phyloP scores from a whole-genome alignment of 2,113 vertebrate genomes.

The Podarcis cretensis region DNA sequence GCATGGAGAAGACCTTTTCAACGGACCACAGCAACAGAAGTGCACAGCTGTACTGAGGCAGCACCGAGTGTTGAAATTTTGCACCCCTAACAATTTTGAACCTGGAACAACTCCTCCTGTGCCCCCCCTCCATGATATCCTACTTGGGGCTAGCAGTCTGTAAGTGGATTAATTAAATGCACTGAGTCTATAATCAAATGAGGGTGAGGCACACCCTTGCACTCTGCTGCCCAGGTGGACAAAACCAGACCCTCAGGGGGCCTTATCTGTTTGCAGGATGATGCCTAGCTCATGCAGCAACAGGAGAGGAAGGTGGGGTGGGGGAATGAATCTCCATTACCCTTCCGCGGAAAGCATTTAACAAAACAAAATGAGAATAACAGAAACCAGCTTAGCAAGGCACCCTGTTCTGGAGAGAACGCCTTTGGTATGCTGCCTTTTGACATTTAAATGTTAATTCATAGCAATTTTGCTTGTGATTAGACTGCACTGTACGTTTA shows the following conservation, averaged over 20 bases:
- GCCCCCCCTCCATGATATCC: no score
- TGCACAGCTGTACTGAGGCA: no score
- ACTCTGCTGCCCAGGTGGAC: not conserved
- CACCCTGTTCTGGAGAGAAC: conserved; percentile 55
- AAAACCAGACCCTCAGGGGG: not conserved
- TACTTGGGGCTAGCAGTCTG: no score
- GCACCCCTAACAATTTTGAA: no score
- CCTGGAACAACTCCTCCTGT: no score
- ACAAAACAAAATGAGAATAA: conserved; percentile 61
- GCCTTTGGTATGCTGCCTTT: conserved; percentile 68
- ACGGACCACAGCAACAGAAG: no score
- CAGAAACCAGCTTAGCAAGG: conserved; percentile 66
- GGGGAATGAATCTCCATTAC: not conserved
- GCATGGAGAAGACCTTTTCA: no score
- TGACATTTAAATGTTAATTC: conserved; percentile 77
- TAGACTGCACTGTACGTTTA: conserved; percentile 31
- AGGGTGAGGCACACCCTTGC: not conserved
- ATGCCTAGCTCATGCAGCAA: not conserved
- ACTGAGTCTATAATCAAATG: not conserved
- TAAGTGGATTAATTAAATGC: not conserved
- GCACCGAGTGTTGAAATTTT: no score
- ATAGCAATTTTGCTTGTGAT: conserved; percentile 71
- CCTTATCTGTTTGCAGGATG: not conserved
- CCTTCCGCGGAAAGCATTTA: conserved; percentile 62
- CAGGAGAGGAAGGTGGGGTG: not conserved